Evolutionary conservation across 1,140 invertebrate species (phyloP), one percentile per base, ranked within the genome.

Genomic region (Tenebrio molitor): DNA sequence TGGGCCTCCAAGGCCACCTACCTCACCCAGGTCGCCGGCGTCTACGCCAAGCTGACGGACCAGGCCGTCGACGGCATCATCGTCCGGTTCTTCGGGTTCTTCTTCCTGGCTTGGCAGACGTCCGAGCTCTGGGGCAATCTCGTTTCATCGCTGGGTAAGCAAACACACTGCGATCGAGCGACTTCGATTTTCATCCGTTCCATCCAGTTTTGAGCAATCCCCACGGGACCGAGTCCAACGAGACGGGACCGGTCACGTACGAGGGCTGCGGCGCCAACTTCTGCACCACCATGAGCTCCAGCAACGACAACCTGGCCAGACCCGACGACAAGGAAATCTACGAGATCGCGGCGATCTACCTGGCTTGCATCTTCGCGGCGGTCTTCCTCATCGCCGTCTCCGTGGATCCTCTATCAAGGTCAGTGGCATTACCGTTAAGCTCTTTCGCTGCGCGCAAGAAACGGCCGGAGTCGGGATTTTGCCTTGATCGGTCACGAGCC

Each of bases 1-100:
- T 99, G 97, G 97, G 93, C 95, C 0, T 95, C 97, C 1, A 96
- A 98, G 83, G 96, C 96, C 53, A 96, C 95, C 0, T 99, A 99
- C 81, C 86, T 99, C 3, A 98, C 96, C 0, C 94, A 98, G 83
- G 92, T 92, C 3, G 95, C 94, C 14, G 92, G 93, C 39, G 92
- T 96, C 72, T 95, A 95, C 84, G 93, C 93, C 2, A 94, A 95
- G 80, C 85, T 95, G 36, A 94, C 93, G 8, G 94, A 95, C 73
- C 92, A 96, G 79, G 88, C 92, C 0, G 90, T 93, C 3, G 95
- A 97, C 81, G 93, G 92, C 3, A 94, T 97, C 74, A 94, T 98
- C 64, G 95, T 97, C 34, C 84, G 95, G 76, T 98, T 98, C 88
- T 99, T 99, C 84, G 97, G 97, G 16, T 95, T 98, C 87, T 99